A percentile compares a stretch with the other conserved stretches of the same genome.
phyloP scores from a whole-genome alignment of 1,140 invertebrate genomes.

The Aphelenchoides fujianensis region DNA sequence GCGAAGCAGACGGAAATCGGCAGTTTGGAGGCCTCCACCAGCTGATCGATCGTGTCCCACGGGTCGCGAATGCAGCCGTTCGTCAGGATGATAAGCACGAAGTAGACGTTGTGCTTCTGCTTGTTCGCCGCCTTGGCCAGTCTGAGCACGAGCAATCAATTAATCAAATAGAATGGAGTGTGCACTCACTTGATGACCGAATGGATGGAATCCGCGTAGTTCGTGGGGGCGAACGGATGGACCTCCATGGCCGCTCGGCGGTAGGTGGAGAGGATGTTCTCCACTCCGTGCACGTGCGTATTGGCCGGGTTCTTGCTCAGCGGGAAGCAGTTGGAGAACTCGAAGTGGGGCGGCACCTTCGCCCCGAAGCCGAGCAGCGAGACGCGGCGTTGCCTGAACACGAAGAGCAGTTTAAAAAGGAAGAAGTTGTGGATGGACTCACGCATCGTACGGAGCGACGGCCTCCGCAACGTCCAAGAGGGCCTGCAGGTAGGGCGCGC shows the following conservation, averaged over 20 bases:
- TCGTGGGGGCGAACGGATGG: conserved; percentile 43
- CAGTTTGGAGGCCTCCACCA: conserved; percentile 38
- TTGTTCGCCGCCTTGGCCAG: conserved; percentile 41
- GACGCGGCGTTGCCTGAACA: conserved; percentile 39
- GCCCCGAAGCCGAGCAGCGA: conserved; percentile 50
- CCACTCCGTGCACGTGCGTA: conserved; percentile 38
- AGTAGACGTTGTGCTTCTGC: conserved; percentile 34
- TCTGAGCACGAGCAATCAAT: conserved; percentile 35
- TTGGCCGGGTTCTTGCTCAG: conserved; percentile 47
- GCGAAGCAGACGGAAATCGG: conserved; percentile 48
- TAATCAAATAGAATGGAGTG: conserved; percentile 26
- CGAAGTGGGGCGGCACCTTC: conserved; percentile 48
- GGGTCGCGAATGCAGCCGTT: conserved; percentile 42
- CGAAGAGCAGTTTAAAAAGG: no score
- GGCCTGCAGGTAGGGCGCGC: conserved; percentile 36
- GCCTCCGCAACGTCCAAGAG: conserved; percentile 23
- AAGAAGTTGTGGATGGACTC: not conserved
- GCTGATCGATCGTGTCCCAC: conserved; percentile 38
- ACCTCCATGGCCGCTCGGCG: conserved; percentile 39
- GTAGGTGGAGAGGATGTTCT: conserved; percentile 33
- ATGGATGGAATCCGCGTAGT: conserved; percentile 49
- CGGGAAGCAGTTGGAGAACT: conserved; percentile 43
- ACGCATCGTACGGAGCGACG: conserved; percentile 5
- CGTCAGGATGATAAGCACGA: conserved; percentile 44
- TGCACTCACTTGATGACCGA: conserved; percentile 44